Conservation (phyloP, 2,888 invertebrate species). For the Eupeodes luniger region DNA sequence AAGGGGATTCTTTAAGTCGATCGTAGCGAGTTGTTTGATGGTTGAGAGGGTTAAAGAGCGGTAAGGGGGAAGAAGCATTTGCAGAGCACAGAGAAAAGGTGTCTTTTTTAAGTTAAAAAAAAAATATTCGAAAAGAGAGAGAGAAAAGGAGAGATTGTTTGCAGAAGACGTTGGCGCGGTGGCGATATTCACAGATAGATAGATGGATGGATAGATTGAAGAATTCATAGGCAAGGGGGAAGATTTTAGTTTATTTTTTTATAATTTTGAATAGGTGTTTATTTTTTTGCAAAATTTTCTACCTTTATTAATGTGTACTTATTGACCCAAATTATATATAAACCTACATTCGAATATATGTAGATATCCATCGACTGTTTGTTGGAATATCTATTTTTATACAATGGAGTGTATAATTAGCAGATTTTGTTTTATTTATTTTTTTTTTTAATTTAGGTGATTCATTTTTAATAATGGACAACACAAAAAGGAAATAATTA, state of each 20-base stretch:
- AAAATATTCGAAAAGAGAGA: background rate
- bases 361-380: background rate
- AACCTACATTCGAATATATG: too few species aligned
- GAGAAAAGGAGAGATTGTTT: slow-evolving; percentile 6
- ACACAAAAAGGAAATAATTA: slow-evolving; percentile 11
- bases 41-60: background rate
- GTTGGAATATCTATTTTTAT: slow-evolving; percentile 33
- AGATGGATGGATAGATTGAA: background rate
- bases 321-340: slow-evolving; percentile 30
- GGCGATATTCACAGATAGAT: too few species aligned
- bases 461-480: slow-evolving; percentile 20
- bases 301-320: slow-evolving; percentile 25
- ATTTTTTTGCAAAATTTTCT: slow-evolving; percentile 31
- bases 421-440: slow-evolving; percentile 15
- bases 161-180: slow-evolving; percentile 1
- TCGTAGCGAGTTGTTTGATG: slow-evolving; percentile 2
- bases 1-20: background rate
- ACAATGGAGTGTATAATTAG: slow-evolving; percentile 38
- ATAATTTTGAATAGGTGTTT: slow-evolving; percentile 37
- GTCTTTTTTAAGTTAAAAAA: background rate
- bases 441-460: slow-evolving; percentile 4
- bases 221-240: background rate
- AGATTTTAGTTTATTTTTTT: background rate
- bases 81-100: slow-evolving; percentile 11
- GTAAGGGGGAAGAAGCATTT: slow-evolving; percentile 6